Conservation (phyloP, 2,113 vertebrate genomes). For the Phalacrocorax aristotelis region DNA sequence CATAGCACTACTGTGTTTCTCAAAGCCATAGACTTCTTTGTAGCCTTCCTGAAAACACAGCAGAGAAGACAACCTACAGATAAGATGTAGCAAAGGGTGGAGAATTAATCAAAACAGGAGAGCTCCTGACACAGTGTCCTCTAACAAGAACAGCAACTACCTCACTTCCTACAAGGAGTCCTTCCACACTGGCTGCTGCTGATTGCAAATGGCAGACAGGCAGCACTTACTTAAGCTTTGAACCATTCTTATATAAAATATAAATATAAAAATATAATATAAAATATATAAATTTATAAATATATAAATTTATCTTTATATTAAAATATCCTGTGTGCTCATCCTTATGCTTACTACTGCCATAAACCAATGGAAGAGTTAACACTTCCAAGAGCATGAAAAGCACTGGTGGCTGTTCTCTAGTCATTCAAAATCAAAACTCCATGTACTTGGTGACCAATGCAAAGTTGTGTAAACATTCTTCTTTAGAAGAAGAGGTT, state of each 20-base stretch:
- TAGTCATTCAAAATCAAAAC: neutral
- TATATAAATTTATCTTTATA: neutral
- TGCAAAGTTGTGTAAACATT: slow-evolving; percentile 33
- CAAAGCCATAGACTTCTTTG: neutral
- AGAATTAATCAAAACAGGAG: neutral
- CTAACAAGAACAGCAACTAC: neutral
- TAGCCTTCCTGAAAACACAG: neutral
- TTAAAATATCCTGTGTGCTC: neutral
- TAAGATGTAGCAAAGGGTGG: neutral
- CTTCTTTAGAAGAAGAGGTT: slow-evolving; percentile 17
- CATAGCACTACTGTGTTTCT: neutral
- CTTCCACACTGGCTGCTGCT: neutral
- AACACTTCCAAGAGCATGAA: neutral
- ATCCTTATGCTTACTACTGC: neutral
- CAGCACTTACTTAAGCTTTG: rapidly evolving
- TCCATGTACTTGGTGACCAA: neutral
- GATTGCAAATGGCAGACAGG: neutral
- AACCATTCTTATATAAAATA: neutral
- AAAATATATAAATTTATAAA: too few relatives aligned
- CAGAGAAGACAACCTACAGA: neutral
- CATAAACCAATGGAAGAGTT: neutral
- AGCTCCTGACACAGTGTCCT: neutral
- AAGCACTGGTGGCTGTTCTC: neutral
- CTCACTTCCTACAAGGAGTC: neutral
- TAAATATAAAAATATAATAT: neutral